Evolutionary conservation across 2,797 vertebrate species (phyloP), one percentile per base, ranked within the genome.

Genomic region (Podargus strigoides): DNA sequence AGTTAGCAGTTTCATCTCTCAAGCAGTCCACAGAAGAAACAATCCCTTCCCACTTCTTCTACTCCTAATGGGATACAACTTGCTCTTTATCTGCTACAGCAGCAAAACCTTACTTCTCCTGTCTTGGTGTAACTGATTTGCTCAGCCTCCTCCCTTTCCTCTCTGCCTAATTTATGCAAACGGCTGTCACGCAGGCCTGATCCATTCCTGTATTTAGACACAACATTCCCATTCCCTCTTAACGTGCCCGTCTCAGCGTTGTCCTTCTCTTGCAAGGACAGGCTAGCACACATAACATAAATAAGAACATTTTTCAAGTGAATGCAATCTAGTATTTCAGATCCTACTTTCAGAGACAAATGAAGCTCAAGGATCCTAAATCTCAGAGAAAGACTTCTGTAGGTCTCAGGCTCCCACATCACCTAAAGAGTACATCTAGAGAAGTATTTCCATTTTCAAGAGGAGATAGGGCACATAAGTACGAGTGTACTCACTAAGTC

Each of bases 141-240:
- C 27, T 79, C 60, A 68, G 41, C 15, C 49, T 89, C 56, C 22
- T 56, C 52, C 49, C 46, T 47, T 72, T 36, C 59, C 34, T 56
- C 41, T 83, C 60, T 60, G 28, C 11, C 49, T 68, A 34, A 24
- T 81, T 68, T 59, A 26, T 55, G 58, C 42, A 68, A 88, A 60
- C 0, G 1, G 27, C 18, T 60, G 12, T 42, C 59, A 24, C 1
- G 0, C 52, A 70, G 56, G 27, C 27, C 74, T 13, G 16, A 73
- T 34, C 47, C 84, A 23, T 77, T 83, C 66, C 53, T 90, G 37
- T 44, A 36, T 64, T 75, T 69, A 76, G 70, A 89, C 77, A 62
- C 44, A 58, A 47, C 3, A 6, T 42, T 83, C n/a, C 63, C 24
- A 6, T 47, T 83, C 32, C 10, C 3, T 3, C 5, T 80, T 80